A percentile compares a stretch with the other conserved stretches of the same genome.
Conservation (phyloP, 2,888 invertebrate genomes). For the Leistus spinibarbis region DNA sequence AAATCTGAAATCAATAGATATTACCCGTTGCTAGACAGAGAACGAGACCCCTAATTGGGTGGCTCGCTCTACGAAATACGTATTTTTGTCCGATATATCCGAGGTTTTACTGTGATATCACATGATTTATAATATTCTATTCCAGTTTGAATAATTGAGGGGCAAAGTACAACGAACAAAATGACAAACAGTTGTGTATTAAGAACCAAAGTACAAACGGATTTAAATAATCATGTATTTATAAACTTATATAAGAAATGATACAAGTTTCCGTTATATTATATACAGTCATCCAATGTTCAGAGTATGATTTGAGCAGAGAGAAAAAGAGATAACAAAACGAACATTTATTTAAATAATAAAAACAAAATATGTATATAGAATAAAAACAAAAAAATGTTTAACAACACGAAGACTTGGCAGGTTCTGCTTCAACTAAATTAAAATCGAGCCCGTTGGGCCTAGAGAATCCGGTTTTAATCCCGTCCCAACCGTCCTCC, state of each 20-base stretch:
- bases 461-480: slow-evolving; percentile 88
- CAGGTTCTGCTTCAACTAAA: slow-evolving; percentile 87
- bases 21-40: too few species aligned
- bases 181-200: background rate
- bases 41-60: too few species aligned
- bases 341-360: too few species aligned
- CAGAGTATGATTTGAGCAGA: background rate
- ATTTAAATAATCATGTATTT: too few species aligned
- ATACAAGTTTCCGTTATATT: background rate
- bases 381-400: slow-evolving; percentile 9
- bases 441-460: slow-evolving; percentile 84
- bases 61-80: too few species aligned
- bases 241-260: background rate
- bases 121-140: too few species aligned
- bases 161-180: background rate
- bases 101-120: background rate
- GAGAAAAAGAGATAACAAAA: background rate
- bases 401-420: slow-evolving; percentile 87
- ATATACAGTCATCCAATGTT: background rate
- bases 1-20: too few species aligned
- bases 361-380: background rate
- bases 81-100: background rate
- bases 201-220: too few species aligned
- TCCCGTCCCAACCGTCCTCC: slow-evolving; percentile 97
- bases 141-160: background rate